Base-by-base conservation (phyloP, 1,140 invertebrate species). In the Hirudo medicinalis region DNA sequence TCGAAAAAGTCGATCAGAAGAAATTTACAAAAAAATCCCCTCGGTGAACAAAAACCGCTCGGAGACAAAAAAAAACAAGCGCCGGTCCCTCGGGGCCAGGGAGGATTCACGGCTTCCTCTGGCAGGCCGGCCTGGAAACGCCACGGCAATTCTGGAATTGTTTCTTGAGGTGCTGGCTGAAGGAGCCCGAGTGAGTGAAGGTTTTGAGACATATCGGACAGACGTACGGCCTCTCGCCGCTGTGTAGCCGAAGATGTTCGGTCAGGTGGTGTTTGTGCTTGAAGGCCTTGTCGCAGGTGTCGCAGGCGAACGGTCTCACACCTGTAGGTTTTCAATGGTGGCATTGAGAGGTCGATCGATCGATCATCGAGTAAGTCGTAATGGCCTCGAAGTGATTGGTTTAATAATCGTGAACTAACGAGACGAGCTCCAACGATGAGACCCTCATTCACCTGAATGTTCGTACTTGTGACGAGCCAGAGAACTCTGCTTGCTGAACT, bases 91-190 rank as follows among this genome's bases (percentile, higher is more conserved):
- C 43, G 43, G 32, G 32, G 6, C 2, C 43, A 0, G 5, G 43
- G 43, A 11, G 3, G 43, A 11, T 17, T 49, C 43, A 49, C 15
- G 43, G 3, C 43, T 5, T 49, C 40, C n/a, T n/a, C n/a, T n/a
- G 40, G 4, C 40, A 11, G 13, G 43, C 43, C 43, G 43, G 43
- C 40, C 22, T 43, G 27, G 43, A 3, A 8, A 8, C 5, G 25
- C 8, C 69, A 1, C 32, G 22, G 69, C 82, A 83, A 74, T 82
- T 82, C 74, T 83, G 83, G 76, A 82, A 97, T 75, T 96, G 88
- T 85, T 99, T 96, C 85, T 99, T 99, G 94, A 99, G 98, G 85
- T 99, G 97, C 81, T 99, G 97, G 81, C 92, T 96, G 86, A 97
- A 99, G 68, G 94, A 97, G 74, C 97, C 97, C 67, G 94, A 97